Evolutionary conservation across 2,113 vertebrate genomes (phyloP).

Genomic region (Embiotoca jacksoni): DNA sequence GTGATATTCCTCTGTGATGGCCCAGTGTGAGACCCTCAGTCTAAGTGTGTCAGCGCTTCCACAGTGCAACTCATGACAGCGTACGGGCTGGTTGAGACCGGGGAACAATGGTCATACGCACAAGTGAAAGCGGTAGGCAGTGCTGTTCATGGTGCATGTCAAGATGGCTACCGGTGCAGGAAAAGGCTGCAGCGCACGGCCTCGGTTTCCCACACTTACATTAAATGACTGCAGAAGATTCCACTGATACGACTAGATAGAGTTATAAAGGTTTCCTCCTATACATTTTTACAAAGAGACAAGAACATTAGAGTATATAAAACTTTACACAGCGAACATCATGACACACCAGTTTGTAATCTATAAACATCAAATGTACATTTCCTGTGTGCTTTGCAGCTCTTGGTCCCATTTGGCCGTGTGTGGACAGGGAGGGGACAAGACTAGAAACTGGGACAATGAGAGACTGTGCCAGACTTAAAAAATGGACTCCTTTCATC

Average conservation of each 20-base stretch:
- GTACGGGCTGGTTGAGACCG: constrained; percentile 6
- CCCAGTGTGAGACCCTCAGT: constrained; percentile 24
- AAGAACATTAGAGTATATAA: constrained; percentile 25
- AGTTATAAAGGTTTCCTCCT: constrained; percentile 15
- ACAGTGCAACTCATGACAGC: constrained; percentile 19
- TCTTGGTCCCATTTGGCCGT: constrained; percentile 8
- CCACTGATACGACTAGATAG: background rate
- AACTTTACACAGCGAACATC: constrained; percentile 45
- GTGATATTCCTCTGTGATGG: constrained; percentile 37
- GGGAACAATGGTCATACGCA: constrained; percentile 27
- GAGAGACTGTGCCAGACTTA: background rate
- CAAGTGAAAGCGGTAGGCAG: background rate
- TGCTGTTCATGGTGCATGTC: constrained; percentile 11
- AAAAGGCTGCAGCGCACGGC: no score
- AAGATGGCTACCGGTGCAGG: background rate
- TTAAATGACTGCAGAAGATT: background rate
- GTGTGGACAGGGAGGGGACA: background rate
- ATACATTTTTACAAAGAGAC: constrained; percentile 35
- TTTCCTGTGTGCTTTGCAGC: constrained; percentile 3
- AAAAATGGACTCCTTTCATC: constrained; percentile 1
- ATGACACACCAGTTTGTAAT: constrained; percentile 1
- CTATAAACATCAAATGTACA: background rate
- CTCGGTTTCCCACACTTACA: background rate
- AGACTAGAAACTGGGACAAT: background rate
- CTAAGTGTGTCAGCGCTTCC: constrained; percentile 37